Conservation (phyloP, 2,113 vertebrate species). For the Odontophorus gujanensis region DNA sequence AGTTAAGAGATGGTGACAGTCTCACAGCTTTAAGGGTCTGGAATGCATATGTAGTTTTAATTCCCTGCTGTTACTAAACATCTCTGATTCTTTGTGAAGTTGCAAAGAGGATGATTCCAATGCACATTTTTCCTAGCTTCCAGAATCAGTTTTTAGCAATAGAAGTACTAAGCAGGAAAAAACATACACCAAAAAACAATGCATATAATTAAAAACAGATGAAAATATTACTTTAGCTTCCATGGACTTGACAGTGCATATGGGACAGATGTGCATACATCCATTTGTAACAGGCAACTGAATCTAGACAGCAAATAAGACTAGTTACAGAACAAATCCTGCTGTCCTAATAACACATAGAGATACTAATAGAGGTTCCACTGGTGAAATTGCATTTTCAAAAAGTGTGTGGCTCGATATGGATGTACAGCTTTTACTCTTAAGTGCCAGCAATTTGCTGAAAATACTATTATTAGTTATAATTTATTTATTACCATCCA, state of each 20-base stretch:
- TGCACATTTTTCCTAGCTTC: neutral
- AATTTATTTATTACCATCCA: constrained; percentile 52
- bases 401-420: constrained; percentile 24
- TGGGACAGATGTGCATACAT: neutral
- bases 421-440: constrained; percentile 30
- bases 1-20: neutral
- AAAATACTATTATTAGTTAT: constrained; percentile 58
- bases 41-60: neutral
- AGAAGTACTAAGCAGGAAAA: neutral
- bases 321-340: constrained; percentile 17
- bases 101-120: neutral
- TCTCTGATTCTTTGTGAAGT: neutral
- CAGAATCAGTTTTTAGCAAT: neutral
- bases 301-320: neutral
- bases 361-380: constrained; percentile 56
- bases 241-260: neutral
- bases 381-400: constrained; percentile 49
- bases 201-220: neutral
- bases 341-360: constrained; percentile 32
- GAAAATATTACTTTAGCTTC: neutral
- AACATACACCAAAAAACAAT: neutral
- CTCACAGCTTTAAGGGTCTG: neutral
- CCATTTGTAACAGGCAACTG: neutral
- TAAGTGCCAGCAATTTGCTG: constrained; percentile 46
- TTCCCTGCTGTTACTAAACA: neutral